These are phyloP conservation scores for Ochropacha duplaris DNA, from an alignment of 2,888 invertebrate species.

Conservation along the genomic window DNA sequence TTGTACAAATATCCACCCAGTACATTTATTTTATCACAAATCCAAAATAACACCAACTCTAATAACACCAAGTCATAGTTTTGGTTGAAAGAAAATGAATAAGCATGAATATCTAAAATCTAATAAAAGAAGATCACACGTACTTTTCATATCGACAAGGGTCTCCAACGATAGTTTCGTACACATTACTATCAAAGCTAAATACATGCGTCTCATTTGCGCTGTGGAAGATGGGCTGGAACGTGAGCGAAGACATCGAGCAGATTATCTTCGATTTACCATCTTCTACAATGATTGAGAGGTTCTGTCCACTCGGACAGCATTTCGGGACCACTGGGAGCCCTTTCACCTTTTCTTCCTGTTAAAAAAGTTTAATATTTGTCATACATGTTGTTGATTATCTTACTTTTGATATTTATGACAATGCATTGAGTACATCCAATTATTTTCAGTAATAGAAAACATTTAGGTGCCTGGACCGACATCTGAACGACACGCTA, in stretches of 20 bases:
- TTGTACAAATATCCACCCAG: too few species aligned
- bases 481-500: background rate
- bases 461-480: background rate
- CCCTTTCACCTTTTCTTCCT: constrained; percentile 66
- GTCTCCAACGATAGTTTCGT: constrained; percentile 81
- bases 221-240: constrained; percentile 79
- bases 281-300: constrained; percentile 54
- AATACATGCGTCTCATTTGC: constrained; percentile 78
- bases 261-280: constrained; percentile 60
- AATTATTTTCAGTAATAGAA: background rate
- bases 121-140: constrained; percentile 5
- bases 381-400: background rate
- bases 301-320: constrained; percentile 77
- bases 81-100: too few species aligned
- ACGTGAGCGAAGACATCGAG: constrained; percentile 59
- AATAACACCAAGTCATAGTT: too few species aligned
- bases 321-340: constrained; percentile 78
- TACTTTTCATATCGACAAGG: constrained; percentile 82
- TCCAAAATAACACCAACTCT: background rate
- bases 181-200: constrained; percentile 69
- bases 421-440: too few species aligned
- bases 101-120: background rate
- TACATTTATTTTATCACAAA: too few species aligned
- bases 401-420: too few species aligned
- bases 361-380: constrained; percentile 12